Base-by-base conservation (phyloP, 2,113 vertebrate species). In the Tamias sibiricus region DNA sequence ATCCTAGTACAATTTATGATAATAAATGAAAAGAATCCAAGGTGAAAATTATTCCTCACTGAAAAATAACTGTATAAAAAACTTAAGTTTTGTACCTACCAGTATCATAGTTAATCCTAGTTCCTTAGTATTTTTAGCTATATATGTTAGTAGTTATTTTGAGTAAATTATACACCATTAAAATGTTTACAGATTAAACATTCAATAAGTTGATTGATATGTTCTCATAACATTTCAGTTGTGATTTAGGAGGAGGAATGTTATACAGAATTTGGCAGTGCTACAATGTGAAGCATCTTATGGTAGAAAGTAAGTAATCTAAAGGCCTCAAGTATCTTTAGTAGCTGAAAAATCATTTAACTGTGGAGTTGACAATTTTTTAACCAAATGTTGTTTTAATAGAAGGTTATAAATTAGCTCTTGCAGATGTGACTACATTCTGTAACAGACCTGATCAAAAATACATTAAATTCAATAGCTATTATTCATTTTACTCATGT, bases 381-480 rank as follows among this genome's bases (percentile, higher is more conserved):
- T 49, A 32, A 54, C 6, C 77, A 89, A 82, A 77, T 66, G 13
- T 75, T 4, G 3, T 40, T 90, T 80, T 95, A 92, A 47, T 40
- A 87, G 22, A 62, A 4, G 2, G 35, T 9, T 92, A 26, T 83
- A 87, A 83, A 87, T 94, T 72, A 87, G 4, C 13, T 83, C 7
- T 83, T 92, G 37, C 42, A 54, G 19, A 59, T 68, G 5, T 57
- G 79, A 52, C 35, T 90, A 87, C 10, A 74, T 32, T 24, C 24
- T 87, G 9, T 74, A 7, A 19, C 47, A 79, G n/a, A 84, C 75
- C 6, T 62, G 62, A 90, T 71, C 0, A 93, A 95, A 94, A 90
- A 92, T 26, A 47, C 52, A 80, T 90, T 83, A 94, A 71, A 54
- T 40, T 35, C 87, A n/a, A 86, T 57, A 86, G 30, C 49, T 82